Base-by-base conservation (phyloP, 2,888 invertebrate genomes). In the Rotaria socialis region DNA sequence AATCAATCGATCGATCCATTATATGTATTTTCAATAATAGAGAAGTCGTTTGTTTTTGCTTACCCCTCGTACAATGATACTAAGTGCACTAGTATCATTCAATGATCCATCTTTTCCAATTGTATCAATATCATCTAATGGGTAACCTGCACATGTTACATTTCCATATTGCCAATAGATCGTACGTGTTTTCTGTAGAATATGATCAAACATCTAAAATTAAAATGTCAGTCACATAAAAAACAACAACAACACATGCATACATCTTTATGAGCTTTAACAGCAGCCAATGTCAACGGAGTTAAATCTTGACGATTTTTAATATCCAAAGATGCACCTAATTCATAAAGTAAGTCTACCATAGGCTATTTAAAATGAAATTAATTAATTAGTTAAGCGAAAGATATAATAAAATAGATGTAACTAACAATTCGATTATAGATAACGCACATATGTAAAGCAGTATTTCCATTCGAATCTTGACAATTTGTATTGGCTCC, bases 81-180 rank as follows among this genome's bases (percentile, higher is more conserved):
- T 85, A 43, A 86, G 75, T 27, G 75, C 86, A 47, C 86, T 86
- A 41, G 85, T 86, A 22, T 85, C 74, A 52, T 86, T 85, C 27
- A 86, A 55, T 43, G 85, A 80, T 14, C 86, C 86, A 60, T 86
- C 85, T 60, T 85, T 80, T n/a, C 85, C 85, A 60, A 86, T 86
- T 8, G 86, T 86, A 58, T 86, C 98, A 58, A 97, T 95, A 91
- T 96, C 95, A 0, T 95, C 94, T 85, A 99, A 92, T 0, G 98
- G 97, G 92, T 98, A 98, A 0, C 97, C 97, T 0, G 97, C 97
- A 91, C 97, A 98, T 0, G 96, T 96, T 8, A 98, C 96, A 95
- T 91, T 92, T 90, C 96, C 96, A 88, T 96, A 95, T 91, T 96
- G 96, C 98, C 98, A 98, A 91, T 96, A 96, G 88, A 97, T 96